These are phyloP conservation scores for Piprites chloris DNA, from an alignment of 2,113 vertebrate species.

Conservation along the genomic window DNA sequence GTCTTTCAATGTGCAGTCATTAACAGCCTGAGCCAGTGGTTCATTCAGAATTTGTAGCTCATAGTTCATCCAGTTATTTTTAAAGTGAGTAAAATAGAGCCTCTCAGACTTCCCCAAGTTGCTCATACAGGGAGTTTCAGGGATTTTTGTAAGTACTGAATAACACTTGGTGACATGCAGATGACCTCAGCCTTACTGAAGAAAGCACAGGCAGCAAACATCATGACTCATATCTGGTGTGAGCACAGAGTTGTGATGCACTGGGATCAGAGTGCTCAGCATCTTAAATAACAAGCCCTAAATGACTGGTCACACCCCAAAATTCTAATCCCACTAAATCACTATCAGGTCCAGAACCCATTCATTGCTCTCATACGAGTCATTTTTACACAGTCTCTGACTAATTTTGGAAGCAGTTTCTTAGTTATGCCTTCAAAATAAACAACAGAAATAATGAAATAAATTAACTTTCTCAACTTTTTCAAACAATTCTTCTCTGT, in stretches of 20 bases:
- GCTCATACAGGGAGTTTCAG: neutral
- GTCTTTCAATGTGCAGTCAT: neutral
- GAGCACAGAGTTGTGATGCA: neutral
- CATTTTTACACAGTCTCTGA: neutral
- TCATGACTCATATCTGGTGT: fast-evolving
- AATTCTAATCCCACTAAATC: neutral
- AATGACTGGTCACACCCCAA: neutral
- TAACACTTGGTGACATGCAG: neutral
- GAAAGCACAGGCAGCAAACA: neutral
- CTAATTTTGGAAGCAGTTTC: neutral
- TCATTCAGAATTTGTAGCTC: neutral
- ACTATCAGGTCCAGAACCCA: neutral
- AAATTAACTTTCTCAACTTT: neutral
- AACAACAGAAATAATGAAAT: neutral
- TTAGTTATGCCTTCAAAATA: neutral
- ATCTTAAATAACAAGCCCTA: neutral
- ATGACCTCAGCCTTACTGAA: neutral
- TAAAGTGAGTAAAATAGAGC: neutral
- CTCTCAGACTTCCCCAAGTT: neutral
- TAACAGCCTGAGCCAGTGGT: neutral
- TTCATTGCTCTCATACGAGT: neutral
- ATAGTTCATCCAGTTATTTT: neutral
- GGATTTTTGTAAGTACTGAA: neutral
- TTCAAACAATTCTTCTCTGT: neutral
- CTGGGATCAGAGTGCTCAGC: neutral